Conservation (phyloP, 2,888 invertebrate genomes). For the Oligia latruncula region DNA sequence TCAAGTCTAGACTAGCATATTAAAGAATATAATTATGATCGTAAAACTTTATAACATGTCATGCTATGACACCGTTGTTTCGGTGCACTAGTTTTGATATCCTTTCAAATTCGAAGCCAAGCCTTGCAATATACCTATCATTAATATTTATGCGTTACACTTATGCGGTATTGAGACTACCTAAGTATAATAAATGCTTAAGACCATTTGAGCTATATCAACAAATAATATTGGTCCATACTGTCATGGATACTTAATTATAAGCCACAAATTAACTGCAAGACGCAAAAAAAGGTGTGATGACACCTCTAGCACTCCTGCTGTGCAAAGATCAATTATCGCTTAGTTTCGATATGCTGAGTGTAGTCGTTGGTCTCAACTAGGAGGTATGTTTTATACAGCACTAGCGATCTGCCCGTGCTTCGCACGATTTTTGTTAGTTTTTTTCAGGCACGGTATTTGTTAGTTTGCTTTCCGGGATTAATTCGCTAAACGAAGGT, state of each 20-base stretch:
- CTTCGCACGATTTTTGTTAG: not conserved
- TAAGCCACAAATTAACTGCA: not conserved
- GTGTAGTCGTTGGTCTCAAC: not conserved
- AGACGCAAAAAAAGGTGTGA: not conserved
- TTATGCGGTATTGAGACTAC: not conserved
- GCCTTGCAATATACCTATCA: slow-evolving; percentile 30
- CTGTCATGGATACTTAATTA: not conserved
- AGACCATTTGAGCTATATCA: not conserved
- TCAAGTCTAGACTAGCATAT: not conserved
- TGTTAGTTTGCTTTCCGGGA: not conserved
- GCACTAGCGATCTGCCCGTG: not conserved
- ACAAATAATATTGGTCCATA: not conserved
- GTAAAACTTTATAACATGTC: slow-evolving; percentile 13
- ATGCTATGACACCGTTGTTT: slow-evolving; percentile 22
- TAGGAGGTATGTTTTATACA: slow-evolving; percentile 1
- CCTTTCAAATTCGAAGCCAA: slow-evolving; percentile 38
- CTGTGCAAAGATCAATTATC: not conserved
- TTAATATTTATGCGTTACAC: slow-evolving; percentile 45
- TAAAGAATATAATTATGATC: not conserved
- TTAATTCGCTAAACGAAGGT: not conserved
- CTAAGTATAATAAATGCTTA: not conserved
- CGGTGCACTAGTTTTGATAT: slow-evolving; percentile 17
- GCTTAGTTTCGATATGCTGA: not conserved
- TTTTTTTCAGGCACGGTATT: no score
- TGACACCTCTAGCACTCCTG: not conserved